These are phyloP conservation scores for Muricea muricata DNA, from an alignment of 92 coral and sea anemone species.

Conservation along the genomic window DNA sequence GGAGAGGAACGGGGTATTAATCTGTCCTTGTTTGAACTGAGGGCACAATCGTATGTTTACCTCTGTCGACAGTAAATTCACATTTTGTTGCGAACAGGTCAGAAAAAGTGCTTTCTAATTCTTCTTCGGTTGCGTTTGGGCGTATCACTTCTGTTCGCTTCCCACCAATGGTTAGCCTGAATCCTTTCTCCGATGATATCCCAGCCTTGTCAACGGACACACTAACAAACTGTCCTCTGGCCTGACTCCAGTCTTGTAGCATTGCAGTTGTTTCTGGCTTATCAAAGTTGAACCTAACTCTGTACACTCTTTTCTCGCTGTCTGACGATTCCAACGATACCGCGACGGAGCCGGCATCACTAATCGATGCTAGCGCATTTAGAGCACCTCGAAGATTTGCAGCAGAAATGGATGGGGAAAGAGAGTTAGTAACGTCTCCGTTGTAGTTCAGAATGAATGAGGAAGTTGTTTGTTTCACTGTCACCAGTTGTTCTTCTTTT, in stretches of 20 bases:
- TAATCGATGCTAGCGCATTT: conserved; percentile 66
- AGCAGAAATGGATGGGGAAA: conserved; percentile 51
- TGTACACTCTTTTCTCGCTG: conserved; percentile 44
- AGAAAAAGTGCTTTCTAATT: background rate
- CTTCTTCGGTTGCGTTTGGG: background rate
- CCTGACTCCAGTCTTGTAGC: conserved; percentile 15
- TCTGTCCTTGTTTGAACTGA: too few relatives aligned
- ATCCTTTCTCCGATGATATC: conserved; percentile 6
- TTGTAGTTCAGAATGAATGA: conserved; percentile 63
- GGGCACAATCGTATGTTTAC: background rate
- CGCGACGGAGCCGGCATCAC: conserved; percentile 63
- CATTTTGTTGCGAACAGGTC: conserved; percentile 27
- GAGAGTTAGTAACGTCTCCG: conserved; percentile 43
- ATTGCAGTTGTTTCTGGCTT: conserved; percentile 60
- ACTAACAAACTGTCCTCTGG: conserved; percentile 39
- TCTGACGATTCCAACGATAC: conserved; percentile 59
- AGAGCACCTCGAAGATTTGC: conserved; percentile 57
- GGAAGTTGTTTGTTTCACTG: conserved; percentile 28
- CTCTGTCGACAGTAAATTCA: background rate
- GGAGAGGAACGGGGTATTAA: too few relatives aligned
- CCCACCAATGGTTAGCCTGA: conserved; percentile 13
- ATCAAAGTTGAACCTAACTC: conserved; percentile 67
- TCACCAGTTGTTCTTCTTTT: conserved; percentile 26
- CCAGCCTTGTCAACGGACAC: conserved; percentile 25
- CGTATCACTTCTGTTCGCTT: background rate